Conservation (phyloP, 2,113 vertebrate genomes). For the Chionodraco myersi region DNA sequence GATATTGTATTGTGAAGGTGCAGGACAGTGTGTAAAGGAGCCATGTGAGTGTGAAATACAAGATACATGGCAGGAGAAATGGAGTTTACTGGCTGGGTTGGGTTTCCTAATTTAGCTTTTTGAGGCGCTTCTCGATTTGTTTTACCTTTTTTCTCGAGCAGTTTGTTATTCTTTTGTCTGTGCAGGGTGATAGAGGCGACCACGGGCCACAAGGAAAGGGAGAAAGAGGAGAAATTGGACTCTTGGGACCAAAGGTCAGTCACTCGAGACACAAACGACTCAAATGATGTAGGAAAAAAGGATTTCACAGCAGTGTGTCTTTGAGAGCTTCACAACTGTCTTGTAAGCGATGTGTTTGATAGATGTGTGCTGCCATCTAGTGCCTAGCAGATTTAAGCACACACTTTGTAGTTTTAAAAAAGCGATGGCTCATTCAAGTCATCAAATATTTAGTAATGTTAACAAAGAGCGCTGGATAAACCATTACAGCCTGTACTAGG, state of each 20-base stretch:
- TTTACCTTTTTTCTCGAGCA: not conserved
- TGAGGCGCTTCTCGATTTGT: no score
- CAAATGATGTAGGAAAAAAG: not conserved
- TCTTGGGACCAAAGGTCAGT: conserved; percentile 91
- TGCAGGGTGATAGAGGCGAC: conserved; percentile 94
- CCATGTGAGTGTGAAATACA: no score
- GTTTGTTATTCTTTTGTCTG: conserved; percentile 2
- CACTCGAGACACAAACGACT: not conserved
- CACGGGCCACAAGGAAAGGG: conserved; percentile 91
- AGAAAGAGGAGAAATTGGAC: conserved; percentile 90
- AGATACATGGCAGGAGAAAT: no score
- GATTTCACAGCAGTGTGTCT: not conserved
- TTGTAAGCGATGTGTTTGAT: not conserved
- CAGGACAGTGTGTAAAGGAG: no score
- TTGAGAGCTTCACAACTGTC: not conserved
- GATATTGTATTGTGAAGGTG: no score
- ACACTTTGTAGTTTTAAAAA: not conserved
- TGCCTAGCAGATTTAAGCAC: conserved; percentile 29
- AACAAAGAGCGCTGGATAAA: conserved; percentile 43
- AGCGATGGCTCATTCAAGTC: conserved; percentile 3
- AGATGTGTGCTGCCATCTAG: conserved; percentile 70
- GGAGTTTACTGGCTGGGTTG: no score
- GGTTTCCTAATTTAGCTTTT: no score
- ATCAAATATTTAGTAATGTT: conserved; percentile 25
- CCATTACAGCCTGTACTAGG: conserved; percentile 41